phyloP scores from a whole-genome alignment of 2,113 vertebrate species.

The Myotis davidii region DNA sequence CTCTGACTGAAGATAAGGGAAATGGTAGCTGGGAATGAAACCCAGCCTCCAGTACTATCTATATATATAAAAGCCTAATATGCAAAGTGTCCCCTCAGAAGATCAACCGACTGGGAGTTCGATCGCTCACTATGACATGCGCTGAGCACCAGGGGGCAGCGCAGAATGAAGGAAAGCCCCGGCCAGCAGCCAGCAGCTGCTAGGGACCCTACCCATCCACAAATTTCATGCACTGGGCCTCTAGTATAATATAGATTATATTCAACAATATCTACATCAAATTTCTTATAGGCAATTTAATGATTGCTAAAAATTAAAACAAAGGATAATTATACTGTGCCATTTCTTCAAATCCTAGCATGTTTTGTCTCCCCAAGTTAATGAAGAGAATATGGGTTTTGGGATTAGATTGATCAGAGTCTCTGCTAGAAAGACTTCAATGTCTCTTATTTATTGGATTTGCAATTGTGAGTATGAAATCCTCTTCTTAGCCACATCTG shows the following conservation, averaged over 20 bases:
- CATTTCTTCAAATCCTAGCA: neutral
- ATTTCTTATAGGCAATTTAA: neutral
- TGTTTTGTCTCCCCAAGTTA: neutral
- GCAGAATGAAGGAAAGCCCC: too few species aligned
- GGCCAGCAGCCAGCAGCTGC: too few species aligned
- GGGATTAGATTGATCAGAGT: neutral
- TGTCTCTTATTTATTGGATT: neutral
- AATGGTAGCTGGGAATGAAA: neutral
- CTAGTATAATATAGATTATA: neutral
- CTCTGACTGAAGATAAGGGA: neutral
- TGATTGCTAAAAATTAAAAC: conserved; percentile 16
- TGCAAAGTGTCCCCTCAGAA: too few species aligned
- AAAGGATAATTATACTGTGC: neutral
- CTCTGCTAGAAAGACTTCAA: neutral
- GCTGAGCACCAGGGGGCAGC: too few species aligned
- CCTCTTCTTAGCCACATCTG: neutral
- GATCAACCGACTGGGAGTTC: too few species aligned
- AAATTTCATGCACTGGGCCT: neutral
- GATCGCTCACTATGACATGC: too few species aligned
- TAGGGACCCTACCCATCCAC: too few species aligned
- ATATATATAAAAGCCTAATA: too few species aligned
- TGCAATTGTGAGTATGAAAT: neutral
- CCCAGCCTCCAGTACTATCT: neutral
- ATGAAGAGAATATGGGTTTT: neutral
- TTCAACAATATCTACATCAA: neutral